Conservation (phyloP, 2,888 invertebrate species). For the Drosophila algonquin region DNA sequence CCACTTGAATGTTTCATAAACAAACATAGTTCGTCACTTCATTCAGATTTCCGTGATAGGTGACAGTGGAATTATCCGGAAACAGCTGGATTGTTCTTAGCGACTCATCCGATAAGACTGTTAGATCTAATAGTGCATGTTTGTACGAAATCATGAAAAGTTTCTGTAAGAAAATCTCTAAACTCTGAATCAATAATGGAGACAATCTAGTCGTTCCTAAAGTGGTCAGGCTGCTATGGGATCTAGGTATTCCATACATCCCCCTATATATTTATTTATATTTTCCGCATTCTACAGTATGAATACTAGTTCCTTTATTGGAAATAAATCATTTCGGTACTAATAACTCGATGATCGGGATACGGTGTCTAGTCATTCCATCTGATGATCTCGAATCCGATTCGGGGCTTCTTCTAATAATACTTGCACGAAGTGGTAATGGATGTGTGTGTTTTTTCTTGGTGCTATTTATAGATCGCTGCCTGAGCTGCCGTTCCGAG, state of each 20-base stretch:
- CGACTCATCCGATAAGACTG: not conserved
- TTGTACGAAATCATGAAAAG: not conserved
- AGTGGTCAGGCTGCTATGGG: not conserved
- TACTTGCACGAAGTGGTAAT: constrained; percentile 35
- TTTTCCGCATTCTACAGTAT: too few species aligned
- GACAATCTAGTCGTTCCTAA: not conserved
- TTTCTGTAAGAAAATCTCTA: not conserved
- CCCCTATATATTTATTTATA: too few species aligned
- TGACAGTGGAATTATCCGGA: not conserved
- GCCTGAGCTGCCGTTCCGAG: constrained; percentile 90
- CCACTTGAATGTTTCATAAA: not conserved
- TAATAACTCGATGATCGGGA: not conserved
- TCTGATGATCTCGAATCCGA: constrained; percentile 7
- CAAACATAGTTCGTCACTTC: constrained; percentile 1
- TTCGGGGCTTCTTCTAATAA: constrained; percentile 44
- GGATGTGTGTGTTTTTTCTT: constrained; percentile 34
- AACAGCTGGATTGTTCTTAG: not conserved
- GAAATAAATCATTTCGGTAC: not conserved
- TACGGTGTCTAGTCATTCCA: not conserved
- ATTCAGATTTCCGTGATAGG: not conserved
- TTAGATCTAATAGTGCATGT: not conserved
- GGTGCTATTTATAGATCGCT: constrained; percentile 86
- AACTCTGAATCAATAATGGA: not conserved
- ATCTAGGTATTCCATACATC: too few species aligned
- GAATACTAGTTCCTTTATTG: too few species aligned